Base-by-base conservation (phyloP, 2,888 invertebrate species). In the Polydrusus cervinus region DNA sequence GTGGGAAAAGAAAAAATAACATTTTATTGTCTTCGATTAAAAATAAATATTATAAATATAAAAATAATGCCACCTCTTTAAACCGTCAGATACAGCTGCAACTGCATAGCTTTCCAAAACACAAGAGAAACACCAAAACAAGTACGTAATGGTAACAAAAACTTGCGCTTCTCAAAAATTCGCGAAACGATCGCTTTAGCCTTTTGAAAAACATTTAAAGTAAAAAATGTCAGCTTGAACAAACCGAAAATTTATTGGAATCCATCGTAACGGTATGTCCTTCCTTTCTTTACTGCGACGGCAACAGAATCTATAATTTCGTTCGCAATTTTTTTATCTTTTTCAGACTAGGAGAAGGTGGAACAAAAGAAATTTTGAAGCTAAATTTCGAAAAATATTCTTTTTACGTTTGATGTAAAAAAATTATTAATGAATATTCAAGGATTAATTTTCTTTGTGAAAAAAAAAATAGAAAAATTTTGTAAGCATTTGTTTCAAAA, bases 201-300 rank as follows among this genome's bases (percentile, higher is more conserved):
- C 62, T 74, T 49, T 62, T 47, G 71, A 75, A 71, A 75, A 71
- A 75, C 66, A 61, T 70, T 70, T 45, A 70, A 49, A 61, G 16
- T 16, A 51, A 71, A 75, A 71, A 75, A 75, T 62, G 40, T 67
- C 71, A 67, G 16, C 74, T 74, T 55, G 71, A 66, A 74, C 61
- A 68, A 68, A 51, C 71, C 67, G 68, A 75, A 75, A 75, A 75
- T 75, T 75, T 75, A 75, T 75, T 68, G 75, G 75, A 75, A 75
- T 75, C 62, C 68, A 61, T 68, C 71, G 71, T 71, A 75, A 75
- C 75, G 75, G 75, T 68, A 67, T 75, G 75, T 71, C 71, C 68
- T 75, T 75, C 71, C 75, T 75, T 75, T 75, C 75, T 75, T 75
- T 68, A 75, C 75, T 67, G 67, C 75, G 66, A 75, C 71, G 71